Base-by-base conservation (phyloP, 2,888 invertebrate species). In the Lottia scabra region DNA sequence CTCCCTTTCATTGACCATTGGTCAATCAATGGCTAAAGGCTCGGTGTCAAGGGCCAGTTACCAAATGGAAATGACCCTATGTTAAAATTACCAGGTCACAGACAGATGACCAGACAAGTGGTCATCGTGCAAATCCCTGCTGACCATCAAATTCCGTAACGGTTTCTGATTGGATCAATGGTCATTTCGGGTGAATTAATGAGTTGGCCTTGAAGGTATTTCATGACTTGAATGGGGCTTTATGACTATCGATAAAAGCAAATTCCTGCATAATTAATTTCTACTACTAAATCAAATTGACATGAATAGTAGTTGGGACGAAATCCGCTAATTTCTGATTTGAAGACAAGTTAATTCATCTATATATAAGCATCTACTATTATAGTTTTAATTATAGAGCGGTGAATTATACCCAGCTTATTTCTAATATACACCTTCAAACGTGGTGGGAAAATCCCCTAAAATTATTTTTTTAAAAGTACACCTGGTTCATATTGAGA, bases 41-140 rank as follows among this genome's bases (percentile, higher is more conserved):
- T 19, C 23, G 56, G 56, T 56, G 56, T 56, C 56, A 23, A 56
- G 23, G 56, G 23, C 23, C 19, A 23, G 56, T 19, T 56, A 23
- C 23, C 56, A 56, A 56, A 56, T 56, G 23, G 8, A 56, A 23
- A 56, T 56, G 56, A 56, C 56, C 56, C 56, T 19, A 56, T 56
- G 56, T 56, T 23, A 56, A 56, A 56, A 56, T 56, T 23, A 12
- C 56, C 56, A 19, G 56, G 56, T 56, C 56, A 23, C 56, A 56
- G 56, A 56, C 56, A 56, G 56, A 56, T 56, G 56, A 56, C 56
- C 56, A 23, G 56, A 56, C 56, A 56, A 56, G 56, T 56, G 23
- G 56, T 23, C 56, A 56, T 56, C 56, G 56, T 10, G 10, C 56
- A 56, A 56, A 56, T 56, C 56, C 56, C 56, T 23, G 56, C 56